A percentile compares a stretch with the other conserved stretches of the same genome.
Conservation (phyloP, 1,140 invertebrate genomes). For the Macrotrachela quadricornifera region DNA sequence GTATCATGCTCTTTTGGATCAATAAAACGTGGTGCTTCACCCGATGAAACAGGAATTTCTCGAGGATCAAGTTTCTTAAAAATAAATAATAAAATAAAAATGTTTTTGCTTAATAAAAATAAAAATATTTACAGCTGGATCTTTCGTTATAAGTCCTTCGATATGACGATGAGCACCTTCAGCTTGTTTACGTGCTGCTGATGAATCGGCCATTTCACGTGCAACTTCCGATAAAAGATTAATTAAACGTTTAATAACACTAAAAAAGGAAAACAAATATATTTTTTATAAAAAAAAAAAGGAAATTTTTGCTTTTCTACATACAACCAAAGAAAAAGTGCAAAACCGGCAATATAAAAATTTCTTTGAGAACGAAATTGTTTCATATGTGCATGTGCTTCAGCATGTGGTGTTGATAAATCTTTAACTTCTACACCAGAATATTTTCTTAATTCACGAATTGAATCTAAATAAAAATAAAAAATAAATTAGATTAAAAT, state of each 20-base stretch:
- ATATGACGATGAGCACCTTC: slow-evolving; percentile 43
- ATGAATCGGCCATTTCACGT: slow-evolving; percentile 51
- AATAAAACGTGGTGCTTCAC: too few species aligned
- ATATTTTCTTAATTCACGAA: slow-evolving; percentile 86
- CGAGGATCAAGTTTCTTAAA: too few species aligned
- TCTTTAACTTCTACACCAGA: too few species aligned
- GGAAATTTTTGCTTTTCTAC: slow-evolving; percentile 9
- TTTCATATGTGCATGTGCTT: slow-evolving; percentile 64
- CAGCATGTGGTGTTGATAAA: slow-evolving; percentile 32
- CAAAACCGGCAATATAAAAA: slow-evolving; percentile 90
- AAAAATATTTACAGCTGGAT: too few species aligned
- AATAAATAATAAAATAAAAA: too few species aligned
- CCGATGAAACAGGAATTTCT: too few species aligned
- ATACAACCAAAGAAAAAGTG: slow-evolving; percentile 53
- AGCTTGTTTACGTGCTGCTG: slow-evolving; percentile 71
- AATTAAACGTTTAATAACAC: slow-evolving; percentile 60
- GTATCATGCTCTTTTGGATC: too few species aligned
- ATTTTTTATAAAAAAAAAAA: neutral
- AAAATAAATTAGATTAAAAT: neutral
- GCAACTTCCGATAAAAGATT: slow-evolving; percentile 60
- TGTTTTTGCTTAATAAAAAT: too few species aligned
- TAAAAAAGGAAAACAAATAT: slow-evolving; percentile 16
- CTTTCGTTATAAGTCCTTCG: too few species aligned
- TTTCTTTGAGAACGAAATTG: slow-evolving; percentile 92
- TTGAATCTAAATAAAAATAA: slow-evolving; percentile 46